These are phyloP conservation scores for Mormoops blainvillei DNA, from an alignment of 2,113 vertebrate genomes.

Conservation along the genomic window DNA sequence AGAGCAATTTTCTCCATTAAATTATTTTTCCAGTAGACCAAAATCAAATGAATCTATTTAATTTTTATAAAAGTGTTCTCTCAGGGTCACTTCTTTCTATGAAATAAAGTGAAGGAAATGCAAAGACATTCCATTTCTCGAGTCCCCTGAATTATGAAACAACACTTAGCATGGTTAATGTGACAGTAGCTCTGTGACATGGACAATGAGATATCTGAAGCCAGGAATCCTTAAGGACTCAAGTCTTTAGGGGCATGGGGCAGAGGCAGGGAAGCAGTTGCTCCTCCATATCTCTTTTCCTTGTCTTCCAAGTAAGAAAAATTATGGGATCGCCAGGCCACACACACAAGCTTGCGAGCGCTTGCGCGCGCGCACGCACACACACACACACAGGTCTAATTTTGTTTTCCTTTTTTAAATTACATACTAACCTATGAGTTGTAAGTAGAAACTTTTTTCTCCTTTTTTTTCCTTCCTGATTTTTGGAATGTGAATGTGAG, in stretches of 20 bases:
- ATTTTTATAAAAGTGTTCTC: conserved; percentile 41
- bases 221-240: neutral
- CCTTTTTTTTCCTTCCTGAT: neutral
- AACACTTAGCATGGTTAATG: neutral
- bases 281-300: neutral
- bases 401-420: neutral
- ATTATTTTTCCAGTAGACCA: conserved; percentile 51
- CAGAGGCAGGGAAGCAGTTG: too few relatives aligned
- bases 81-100: conserved; percentile 56
- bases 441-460: neutral
- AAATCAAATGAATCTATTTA: conserved; percentile 64
- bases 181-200: neutral
- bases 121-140: neutral
- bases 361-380: too few relatives aligned
- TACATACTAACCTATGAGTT: neutral
- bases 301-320: neutral
- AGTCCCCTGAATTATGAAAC: neutral
- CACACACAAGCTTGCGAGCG: too few relatives aligned
- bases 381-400: neutral
- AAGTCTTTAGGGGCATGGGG: neutral
- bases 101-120: conserved; percentile 45
- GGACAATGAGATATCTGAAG: neutral
- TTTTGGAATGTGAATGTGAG: neutral
- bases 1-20: conserved; percentile 50
- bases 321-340: neutral